phyloP scores from a whole-genome alignment of 2,888 invertebrate genomes.

The Amphipoea oculea region DNA sequence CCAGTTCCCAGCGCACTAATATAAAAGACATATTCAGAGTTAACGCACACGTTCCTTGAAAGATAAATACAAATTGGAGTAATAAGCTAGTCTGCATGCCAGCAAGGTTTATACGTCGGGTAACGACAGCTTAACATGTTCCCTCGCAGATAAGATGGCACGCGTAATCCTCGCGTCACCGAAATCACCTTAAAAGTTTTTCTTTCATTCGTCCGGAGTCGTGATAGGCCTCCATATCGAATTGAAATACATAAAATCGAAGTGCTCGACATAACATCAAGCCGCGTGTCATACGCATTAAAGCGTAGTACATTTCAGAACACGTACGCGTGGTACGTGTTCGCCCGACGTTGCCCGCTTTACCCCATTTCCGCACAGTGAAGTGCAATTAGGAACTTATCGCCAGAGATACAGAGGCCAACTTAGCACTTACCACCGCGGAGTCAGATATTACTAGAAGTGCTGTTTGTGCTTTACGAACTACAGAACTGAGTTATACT shows the following conservation, averaged over 20 bases:
- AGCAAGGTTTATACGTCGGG: conserved; percentile 33
- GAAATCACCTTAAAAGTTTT: conserved; percentile 63
- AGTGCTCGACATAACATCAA: conserved; percentile 70
- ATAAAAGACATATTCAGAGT: conserved; percentile 26
- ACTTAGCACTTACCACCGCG: conserved; percentile 72
- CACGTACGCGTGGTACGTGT: conserved; percentile 82
- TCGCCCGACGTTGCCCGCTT: conserved; percentile 76
- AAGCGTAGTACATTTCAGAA: conserved; percentile 79
- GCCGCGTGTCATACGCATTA: conserved; percentile 75
- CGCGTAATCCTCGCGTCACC: conserved; percentile 56
- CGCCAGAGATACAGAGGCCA: conserved; percentile 77
- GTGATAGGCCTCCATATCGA: conserved; percentile 69
- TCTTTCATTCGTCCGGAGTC: conserved; percentile 59
- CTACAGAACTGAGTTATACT: conserved; percentile 55
- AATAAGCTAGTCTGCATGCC: conserved; percentile 53
- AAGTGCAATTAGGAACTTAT: conserved; percentile 87
- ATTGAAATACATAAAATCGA: conserved; percentile 73
- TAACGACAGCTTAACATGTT: conserved; percentile 58
- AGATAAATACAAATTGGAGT: conserved; percentile 57
- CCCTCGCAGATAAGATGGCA: conserved; percentile 48
- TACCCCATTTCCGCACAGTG: conserved; percentile 82
- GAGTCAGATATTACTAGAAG: conserved; percentile 67
- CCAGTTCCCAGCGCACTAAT: conserved; percentile 6
- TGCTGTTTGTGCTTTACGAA: conserved; percentile 57
- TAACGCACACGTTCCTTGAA: conserved; percentile 25